phyloP scores from a whole-genome alignment of 2,113 vertebrate genomes.

The Ptilonorhynchus violaceus region DNA sequence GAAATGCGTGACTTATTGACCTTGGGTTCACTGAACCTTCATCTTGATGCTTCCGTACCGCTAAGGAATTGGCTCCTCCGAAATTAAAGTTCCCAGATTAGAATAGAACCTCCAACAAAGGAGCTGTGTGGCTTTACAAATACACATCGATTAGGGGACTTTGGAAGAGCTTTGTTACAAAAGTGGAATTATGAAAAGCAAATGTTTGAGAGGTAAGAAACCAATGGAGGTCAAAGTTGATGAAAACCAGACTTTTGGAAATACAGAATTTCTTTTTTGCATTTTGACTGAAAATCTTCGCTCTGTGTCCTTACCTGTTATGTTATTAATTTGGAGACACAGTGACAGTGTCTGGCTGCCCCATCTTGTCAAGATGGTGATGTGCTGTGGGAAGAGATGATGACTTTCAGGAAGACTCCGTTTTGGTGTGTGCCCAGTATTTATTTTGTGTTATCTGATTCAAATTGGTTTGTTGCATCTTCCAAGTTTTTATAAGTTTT shows the following conservation, averaged over 20 bases:
- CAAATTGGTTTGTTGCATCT: not conserved
- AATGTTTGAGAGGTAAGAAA: constrained; percentile 17
- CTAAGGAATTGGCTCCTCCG: not conserved
- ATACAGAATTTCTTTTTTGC: not conserved
- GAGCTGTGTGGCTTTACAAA: constrained; percentile 13
- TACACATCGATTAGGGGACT: not conserved
- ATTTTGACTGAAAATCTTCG: not conserved
- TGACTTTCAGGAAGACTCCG: not conserved
- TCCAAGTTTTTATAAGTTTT: not conserved
- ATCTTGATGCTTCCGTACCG: constrained; percentile 14
- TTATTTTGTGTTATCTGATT: not conserved
- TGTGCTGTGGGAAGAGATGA: not conserved
- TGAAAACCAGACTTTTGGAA: not conserved
- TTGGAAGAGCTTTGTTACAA: constrained; percentile 10
- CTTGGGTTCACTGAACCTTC: constrained; percentile 50
- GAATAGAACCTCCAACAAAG: not conserved
- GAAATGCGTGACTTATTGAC: constrained; percentile 37
- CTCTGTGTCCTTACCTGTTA: not conserved
- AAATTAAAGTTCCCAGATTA: constrained; percentile 41
- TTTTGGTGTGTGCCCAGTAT: not conserved
- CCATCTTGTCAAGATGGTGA: not conserved
- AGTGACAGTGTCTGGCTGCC: not conserved
- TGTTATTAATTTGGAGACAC: not conserved
- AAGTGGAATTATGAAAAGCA: constrained; percentile 42
- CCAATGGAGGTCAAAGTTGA: not conserved